A percentile compares a stretch with the other conserved stretches of the same genome.
phyloP scores from a whole-genome alignment of 2,113 vertebrate genomes.

The Equus przewalskii region DNA sequence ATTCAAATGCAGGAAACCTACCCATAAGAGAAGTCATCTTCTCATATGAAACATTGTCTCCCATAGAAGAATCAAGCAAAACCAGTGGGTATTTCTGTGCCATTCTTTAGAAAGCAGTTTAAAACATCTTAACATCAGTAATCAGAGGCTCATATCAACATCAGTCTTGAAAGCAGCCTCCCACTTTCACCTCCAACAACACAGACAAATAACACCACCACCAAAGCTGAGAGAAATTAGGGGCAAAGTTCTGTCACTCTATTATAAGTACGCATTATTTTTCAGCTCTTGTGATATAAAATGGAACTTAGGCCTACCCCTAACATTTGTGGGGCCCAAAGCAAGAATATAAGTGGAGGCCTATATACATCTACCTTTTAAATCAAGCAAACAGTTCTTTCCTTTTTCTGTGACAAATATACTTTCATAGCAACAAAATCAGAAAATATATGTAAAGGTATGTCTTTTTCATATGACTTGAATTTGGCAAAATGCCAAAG shows the following conservation, averaged over 20 bases:
- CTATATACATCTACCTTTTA: background rate
- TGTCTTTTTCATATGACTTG: background rate
- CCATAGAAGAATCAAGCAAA: background rate
- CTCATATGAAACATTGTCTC: background rate
- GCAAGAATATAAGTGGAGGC: background rate
- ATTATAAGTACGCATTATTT: background rate
- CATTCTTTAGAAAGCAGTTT: conserved; percentile 7
- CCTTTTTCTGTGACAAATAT: background rate
- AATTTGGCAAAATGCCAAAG: conserved; percentile 42
- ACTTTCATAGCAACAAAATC: conserved; percentile 16
- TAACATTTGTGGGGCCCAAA: background rate
- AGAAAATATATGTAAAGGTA: conserved; percentile 15
- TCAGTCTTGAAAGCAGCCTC: background rate
- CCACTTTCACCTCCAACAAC: background rate
- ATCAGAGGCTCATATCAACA: background rate
- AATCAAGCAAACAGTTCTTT: background rate
- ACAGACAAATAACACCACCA: background rate
- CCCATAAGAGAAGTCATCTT: background rate
- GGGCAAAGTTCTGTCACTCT: background rate
- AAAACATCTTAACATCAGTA: background rate
- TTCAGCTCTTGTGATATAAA: background rate
- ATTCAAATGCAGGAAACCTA: conserved; percentile 68
- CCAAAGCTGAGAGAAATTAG: background rate
- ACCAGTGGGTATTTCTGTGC: background rate
- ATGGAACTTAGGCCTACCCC: background rate